A percentile compares a stretch with the other conserved stretches of the same genome.
Evolutionary conservation across 2,113 vertebrate species (phyloP).

Genomic region (Oriolus oriolus): DNA sequence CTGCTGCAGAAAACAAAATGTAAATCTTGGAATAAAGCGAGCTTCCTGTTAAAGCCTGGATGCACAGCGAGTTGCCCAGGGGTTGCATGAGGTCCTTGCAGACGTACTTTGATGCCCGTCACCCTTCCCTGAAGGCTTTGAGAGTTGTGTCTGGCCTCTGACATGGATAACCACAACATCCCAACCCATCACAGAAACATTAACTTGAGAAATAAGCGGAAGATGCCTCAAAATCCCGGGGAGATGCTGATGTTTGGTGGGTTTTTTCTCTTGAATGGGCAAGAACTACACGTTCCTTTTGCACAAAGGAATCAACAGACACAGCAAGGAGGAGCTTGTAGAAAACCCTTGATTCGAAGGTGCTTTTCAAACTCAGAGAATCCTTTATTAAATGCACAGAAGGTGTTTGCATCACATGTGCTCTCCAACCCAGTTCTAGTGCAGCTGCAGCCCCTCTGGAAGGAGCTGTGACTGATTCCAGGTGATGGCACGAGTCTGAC

Average conservation of each 20-base stretch:
- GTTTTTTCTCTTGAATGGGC: neutral
- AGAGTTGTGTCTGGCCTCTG: neutral
- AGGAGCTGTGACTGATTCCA: neutral
- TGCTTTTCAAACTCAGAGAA: neutral
- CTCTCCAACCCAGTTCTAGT: rapidly evolving
- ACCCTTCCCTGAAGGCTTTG: neutral
- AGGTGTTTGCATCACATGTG: neutral
- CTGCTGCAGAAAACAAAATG: constrained; percentile 30
- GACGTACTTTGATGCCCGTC: neutral
- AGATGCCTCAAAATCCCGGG: neutral
- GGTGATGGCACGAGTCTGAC: neutral
- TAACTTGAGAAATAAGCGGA: neutral
- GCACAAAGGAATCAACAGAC: neutral
- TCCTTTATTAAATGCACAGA: neutral
- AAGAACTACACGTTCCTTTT: neutral
- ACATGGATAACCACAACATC: neutral
- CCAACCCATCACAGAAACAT: neutral
- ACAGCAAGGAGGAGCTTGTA: neutral
- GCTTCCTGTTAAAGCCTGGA: constrained; percentile 16
- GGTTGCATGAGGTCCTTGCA: constrained; percentile 11
- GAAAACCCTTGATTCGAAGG: neutral
- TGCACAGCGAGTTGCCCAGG: constrained; percentile 20
- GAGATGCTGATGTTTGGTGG: neutral
- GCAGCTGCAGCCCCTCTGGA: neutral
- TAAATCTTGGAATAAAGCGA: constrained; percentile 37